A percentile compares a stretch with the other conserved stretches of the same genome.
phyloP scores from a whole-genome alignment of 2,113 vertebrate genomes.

The Noctilio leporinus region DNA sequence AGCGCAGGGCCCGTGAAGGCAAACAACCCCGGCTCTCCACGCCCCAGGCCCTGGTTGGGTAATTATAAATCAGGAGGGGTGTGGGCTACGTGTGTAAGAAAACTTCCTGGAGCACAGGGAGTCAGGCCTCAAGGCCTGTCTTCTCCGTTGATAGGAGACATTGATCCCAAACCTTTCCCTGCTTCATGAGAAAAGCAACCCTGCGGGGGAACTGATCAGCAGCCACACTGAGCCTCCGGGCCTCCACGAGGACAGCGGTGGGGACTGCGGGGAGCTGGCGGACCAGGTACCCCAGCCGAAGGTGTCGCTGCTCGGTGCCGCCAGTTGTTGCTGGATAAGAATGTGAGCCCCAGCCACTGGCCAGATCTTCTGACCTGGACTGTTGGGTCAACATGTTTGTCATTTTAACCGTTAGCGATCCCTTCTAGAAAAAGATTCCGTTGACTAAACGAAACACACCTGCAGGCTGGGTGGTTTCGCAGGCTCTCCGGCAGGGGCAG shows the following conservation, averaged over 20 bases:
- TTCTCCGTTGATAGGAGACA: neutral
- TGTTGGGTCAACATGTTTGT: neutral
- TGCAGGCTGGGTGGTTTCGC: too few relatives aligned
- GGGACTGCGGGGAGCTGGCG: neutral
- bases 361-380: too few relatives aligned
- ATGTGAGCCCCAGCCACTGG: neutral
- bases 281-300: neutral
- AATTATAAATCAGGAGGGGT: neutral
- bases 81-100: neutral
- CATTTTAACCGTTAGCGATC: neutral
- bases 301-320: neutral
- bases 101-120: neutral
- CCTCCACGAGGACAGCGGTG: neutral
- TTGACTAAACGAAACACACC: neutral
- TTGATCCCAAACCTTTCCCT: neutral
- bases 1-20: neutral
- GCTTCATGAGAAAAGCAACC: neutral
- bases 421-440: neutral
- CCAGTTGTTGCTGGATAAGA: accelerated
- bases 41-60: neutral
- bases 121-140: neutral
- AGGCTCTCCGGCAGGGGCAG: neutral
- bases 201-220: neutral
- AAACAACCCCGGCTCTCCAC: accelerated
- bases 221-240: too few relatives aligned